phyloP scores from a whole-genome alignment of 2,113 vertebrate species.

The Anser brachyrhynchus region DNA sequence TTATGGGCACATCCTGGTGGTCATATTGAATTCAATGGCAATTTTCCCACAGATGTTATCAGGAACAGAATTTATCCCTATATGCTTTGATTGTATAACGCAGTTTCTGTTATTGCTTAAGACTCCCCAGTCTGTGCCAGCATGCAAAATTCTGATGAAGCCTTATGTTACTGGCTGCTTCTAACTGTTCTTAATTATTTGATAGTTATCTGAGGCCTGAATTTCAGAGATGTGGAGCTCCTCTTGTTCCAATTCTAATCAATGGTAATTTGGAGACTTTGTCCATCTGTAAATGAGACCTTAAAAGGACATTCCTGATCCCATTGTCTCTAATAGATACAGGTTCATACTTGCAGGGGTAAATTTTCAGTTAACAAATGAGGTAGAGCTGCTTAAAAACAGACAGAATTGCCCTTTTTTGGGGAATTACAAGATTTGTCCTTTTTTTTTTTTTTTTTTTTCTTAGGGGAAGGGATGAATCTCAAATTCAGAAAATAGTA shows the following conservation, averaged over 20 bases:
- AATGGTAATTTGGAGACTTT: slow-evolving; percentile 45
- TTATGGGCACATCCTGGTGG: slow-evolving; percentile 42
- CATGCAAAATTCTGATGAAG: slow-evolving; percentile 60
- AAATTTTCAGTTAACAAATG: neutral
- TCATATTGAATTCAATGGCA: slow-evolving; percentile 47
- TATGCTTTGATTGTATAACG: slow-evolving; percentile 34
- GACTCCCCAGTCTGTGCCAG: slow-evolving; percentile 41
- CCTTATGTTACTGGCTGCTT: slow-evolving; percentile 31
- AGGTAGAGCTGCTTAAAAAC: neutral
- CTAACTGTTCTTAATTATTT: slow-evolving; percentile 71
- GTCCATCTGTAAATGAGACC: slow-evolving; percentile 25
- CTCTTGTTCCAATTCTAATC: slow-evolving; percentile 42
- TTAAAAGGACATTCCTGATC: slow-evolving; percentile 6
- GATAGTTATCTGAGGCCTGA: slow-evolving; percentile 64
- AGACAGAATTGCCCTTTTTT: accelerated
- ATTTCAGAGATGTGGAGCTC: slow-evolving; percentile 44
- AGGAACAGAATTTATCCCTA: slow-evolving; percentile 34
- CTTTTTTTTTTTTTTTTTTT: neutral
- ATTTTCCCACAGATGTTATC: slow-evolving; percentile 63
- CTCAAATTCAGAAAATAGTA: neutral
- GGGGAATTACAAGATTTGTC: accelerated
- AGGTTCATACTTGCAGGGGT: neutral
- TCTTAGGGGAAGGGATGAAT: accelerated
- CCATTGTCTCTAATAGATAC: neutral
- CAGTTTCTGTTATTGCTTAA: slow-evolving; percentile 60